These are phyloP conservation scores for Onthophagus sagittarius DNA, from an alignment of 2,888 invertebrate genomes.

Conservation along the genomic window DNA sequence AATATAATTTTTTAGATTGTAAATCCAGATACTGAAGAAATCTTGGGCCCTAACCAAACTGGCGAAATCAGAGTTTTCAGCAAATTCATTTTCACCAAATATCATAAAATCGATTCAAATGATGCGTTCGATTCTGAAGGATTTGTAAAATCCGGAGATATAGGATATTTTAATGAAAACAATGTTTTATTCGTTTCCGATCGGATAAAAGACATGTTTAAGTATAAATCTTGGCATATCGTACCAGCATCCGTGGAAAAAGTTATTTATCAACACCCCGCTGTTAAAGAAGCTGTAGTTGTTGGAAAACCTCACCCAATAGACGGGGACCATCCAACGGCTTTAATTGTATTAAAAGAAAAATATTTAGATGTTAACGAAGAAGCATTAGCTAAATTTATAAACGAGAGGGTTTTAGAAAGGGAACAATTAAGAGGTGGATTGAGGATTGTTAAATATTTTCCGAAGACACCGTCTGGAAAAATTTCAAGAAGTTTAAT, in stretches of 20 bases:
- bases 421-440: constrained; percentile 29
- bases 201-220: constrained; percentile 38
- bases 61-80: constrained; percentile 51
- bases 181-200: constrained; percentile 35
- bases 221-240: constrained; percentile 39
- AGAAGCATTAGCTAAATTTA: constrained; percentile 24
- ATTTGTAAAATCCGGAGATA: constrained; percentile 37
- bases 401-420: constrained; percentile 28
- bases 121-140: constrained; percentile 33
- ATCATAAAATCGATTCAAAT: constrained; percentile 24
- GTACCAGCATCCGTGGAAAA: constrained; percentile 35
- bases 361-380: constrained; percentile 14
- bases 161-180: constrained; percentile 38
- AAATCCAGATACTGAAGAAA: constrained; percentile 43
- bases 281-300: constrained; percentile 34
- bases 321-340: constrained; percentile 27
- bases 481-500: constrained; percentile 26
- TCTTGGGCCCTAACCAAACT: constrained; percentile 46
- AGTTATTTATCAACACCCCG: constrained; percentile 33
- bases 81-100: constrained; percentile 26
- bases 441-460: constrained; percentile 24
- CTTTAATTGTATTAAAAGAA: constrained; percentile 22
- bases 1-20: constrained; percentile 8
- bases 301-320: constrained; percentile 34
- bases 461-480: constrained; percentile 29